Evolutionary conservation across 2,797 vertebrate species (phyloP).

Genomic region (Aldrovandia affinis): DNA sequence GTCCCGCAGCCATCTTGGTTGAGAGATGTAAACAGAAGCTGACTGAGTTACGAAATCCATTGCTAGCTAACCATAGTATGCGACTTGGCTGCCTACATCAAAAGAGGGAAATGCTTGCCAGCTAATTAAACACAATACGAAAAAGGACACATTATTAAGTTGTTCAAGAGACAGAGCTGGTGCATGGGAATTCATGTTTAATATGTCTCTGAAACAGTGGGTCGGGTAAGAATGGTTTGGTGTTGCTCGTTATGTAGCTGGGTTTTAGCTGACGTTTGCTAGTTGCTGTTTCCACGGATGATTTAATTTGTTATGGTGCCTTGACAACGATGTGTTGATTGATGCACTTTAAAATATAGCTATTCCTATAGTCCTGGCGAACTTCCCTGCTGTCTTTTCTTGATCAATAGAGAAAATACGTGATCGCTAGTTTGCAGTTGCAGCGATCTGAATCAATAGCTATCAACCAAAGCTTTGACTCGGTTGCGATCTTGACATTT

Average conservation of each 20-base stretch:
- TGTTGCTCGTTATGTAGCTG: background rate
- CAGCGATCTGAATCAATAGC: too few relatives aligned
- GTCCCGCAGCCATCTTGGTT: slow-evolving; percentile 58
- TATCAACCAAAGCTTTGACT: too few relatives aligned
- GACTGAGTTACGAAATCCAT: slow-evolving; percentile 29
- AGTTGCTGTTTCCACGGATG: slow-evolving; percentile 9
- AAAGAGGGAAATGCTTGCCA: background rate
- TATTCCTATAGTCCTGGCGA: background rate
- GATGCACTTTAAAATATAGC: background rate
- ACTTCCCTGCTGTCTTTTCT: background rate
- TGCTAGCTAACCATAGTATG: slow-evolving; percentile 2
- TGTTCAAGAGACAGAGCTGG: background rate
- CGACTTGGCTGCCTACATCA: background rate
- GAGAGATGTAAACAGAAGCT: slow-evolving; percentile 54
- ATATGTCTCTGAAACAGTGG: slow-evolving; percentile 19
- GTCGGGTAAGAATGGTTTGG: slow-evolving; percentile 12
- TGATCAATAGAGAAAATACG: too few relatives aligned
- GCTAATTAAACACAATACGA: background rate
- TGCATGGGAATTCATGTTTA: background rate
- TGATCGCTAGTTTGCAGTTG: too few relatives aligned
- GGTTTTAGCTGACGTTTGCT: slow-evolving; percentile 1
- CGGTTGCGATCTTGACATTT: too few relatives aligned
- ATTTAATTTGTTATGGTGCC: slow-evolving; percentile 51
- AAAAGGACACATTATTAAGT: background rate
- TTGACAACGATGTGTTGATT: slow-evolving; percentile 63